Percentiles rank a stretch among this genome's conserved stretches.
Evolutionary conservation across 23 tunicate genomes (phyloP).

Genomic region (Clavelina lepadiformis): DNA sequence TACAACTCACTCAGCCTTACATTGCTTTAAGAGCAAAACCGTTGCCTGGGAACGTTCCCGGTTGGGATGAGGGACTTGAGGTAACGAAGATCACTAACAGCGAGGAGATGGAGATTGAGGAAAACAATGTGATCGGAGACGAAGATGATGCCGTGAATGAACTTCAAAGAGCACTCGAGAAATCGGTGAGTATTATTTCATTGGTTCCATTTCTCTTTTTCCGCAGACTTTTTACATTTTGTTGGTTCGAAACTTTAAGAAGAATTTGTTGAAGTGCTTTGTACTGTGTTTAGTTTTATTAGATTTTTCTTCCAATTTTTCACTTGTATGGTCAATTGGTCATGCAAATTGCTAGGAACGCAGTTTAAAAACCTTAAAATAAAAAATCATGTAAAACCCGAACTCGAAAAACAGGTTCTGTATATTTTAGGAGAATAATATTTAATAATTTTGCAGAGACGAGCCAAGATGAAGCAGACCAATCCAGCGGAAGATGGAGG

Average conservation of each 20-base stretch:
- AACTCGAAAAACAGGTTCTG: no score
- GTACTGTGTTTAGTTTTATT: no score
- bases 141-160: constrained; percentile 81
- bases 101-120: constrained; percentile 8
- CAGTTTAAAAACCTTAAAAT: no score
- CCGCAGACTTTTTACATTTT: no score
- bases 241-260: no score
- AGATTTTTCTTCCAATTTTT: no score
- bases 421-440: no score
- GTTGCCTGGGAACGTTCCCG: constrained; percentile 24
- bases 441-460: constrained; percentile 52
- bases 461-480: constrained; percentile 54
- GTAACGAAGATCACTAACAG: constrained; percentile 18
- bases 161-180: constrained; percentile 77
- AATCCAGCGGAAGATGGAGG: constrained; percentile 38
- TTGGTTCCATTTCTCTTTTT: no score
- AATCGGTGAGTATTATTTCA: constrained; percentile 27
- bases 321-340: no score
- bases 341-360: no score
- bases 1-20: background rate
- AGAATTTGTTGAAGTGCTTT: no score
- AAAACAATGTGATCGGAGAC: constrained; percentile 46
- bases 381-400: no score
- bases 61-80: constrained; percentile 52
- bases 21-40: constrained; percentile 7